A percentile compares a stretch with the other conserved stretches of the same genome.
phyloP scores from a whole-genome alignment of 1,140 invertebrate species.

The Heliconius melpomene region DNA sequence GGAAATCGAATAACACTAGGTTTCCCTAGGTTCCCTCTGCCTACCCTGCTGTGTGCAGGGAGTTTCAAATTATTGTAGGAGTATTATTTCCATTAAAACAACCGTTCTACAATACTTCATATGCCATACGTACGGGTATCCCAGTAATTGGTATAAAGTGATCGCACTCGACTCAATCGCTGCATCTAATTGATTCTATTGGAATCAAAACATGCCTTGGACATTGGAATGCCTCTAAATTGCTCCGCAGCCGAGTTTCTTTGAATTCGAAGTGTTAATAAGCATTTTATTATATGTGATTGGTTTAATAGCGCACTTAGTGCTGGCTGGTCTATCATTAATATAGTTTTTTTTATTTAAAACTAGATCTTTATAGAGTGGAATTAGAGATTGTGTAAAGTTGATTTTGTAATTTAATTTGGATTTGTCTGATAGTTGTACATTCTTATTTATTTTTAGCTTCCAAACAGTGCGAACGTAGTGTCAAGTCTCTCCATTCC shows the following conservation, averaged over 20 bases:
- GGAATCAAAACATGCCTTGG: constrained; percentile 32
- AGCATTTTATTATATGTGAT: constrained; percentile 14
- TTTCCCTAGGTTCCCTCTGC: too few species aligned
- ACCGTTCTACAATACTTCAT: neutral
- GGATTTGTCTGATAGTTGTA: too few species aligned
- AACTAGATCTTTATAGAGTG: neutral
- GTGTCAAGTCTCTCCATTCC: too few species aligned
- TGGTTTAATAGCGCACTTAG: constrained; percentile 6
- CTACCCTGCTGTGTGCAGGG: too few species aligned
- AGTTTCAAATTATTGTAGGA: too few species aligned
- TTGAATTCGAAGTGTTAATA: constrained; percentile 17
- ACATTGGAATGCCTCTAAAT: constrained; percentile 43
- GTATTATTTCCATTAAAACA: neutral
- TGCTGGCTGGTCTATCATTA: neutral
- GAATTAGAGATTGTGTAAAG: neutral
- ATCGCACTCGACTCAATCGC: constrained; percentile 41
- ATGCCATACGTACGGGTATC: constrained; percentile 17
- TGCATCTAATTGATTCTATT: constrained; percentile 49
- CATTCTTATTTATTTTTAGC: too few species aligned
- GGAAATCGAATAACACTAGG: too few species aligned
- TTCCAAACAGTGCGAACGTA: too few species aligned
- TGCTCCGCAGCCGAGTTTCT: constrained; percentile 11
- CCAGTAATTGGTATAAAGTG: constrained; percentile 44
- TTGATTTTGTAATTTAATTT: too few species aligned
- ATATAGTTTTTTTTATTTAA: neutral